These are phyloP conservation scores for Temnothorax curvispinosus DNA, from an alignment of 1,140 invertebrate genomes.

Conservation along the genomic window DNA sequence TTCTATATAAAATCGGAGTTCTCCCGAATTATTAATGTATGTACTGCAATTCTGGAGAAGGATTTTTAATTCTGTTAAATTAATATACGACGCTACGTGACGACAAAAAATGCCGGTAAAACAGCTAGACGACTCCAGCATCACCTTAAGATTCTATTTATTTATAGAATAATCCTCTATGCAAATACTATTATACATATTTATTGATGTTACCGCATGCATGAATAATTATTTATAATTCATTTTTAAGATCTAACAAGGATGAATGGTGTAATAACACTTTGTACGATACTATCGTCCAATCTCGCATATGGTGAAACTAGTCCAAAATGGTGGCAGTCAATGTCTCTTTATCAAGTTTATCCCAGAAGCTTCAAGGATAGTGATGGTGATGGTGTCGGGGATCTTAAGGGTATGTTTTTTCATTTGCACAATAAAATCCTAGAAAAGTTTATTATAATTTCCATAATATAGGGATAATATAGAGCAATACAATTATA, in stretches of 20 bases:
- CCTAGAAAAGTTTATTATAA: too few species aligned
- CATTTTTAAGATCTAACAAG: not conserved
- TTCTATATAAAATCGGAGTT: too few species aligned
- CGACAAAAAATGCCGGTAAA: too few species aligned
- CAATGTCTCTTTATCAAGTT: constrained; percentile 90
- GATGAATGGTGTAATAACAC: constrained; percentile 51
- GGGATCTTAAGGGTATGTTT: constrained; percentile 90
- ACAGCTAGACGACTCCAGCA: too few species aligned
- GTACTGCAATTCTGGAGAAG: too few species aligned
- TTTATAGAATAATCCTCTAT: not conserved
- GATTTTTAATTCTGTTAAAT: too few species aligned
- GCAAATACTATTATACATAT: not conserved
- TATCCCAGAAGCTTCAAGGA: constrained; percentile 91
- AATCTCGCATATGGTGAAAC: not conserved
- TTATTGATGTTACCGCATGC: not conserved
- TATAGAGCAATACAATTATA: too few species aligned
- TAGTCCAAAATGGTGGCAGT: constrained; percentile 88
- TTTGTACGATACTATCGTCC: constrained; percentile 30
- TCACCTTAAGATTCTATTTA: not conserved
- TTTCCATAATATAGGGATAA: too few species aligned
- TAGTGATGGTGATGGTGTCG: constrained; percentile 90
- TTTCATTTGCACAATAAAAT: not conserved
- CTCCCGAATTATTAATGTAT: too few species aligned
- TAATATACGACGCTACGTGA: too few species aligned
- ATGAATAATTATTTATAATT: constrained; percentile 1